Evolutionary conservation across 2,888 invertebrate genomes (phyloP), one percentile per base, ranked within the genome.

Genomic region (Amphipyra tragopoginis): DNA sequence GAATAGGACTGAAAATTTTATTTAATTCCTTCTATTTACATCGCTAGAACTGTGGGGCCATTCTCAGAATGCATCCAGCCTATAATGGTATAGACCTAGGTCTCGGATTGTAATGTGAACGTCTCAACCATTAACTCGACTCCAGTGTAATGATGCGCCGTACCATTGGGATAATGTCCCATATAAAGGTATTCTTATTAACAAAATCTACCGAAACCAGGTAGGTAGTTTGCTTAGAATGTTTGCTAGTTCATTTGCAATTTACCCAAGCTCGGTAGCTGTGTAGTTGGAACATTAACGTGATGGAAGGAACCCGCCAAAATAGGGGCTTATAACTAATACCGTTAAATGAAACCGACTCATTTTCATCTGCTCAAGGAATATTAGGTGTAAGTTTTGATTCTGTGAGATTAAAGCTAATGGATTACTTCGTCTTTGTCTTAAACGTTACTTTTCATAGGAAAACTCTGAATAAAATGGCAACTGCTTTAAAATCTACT

Each of bases 301-400:
- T 84, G 82, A 84, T 79, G 77, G 81, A 81, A 77, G 72, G 73
- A 64, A 72, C 67, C 67, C 69, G 44, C 60, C 67, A 56, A 72
- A 77, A 66, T 75, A 69, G 71, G 72, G 60, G 68, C 74, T 79
- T 79, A 75, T 75, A 68, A 75, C 82, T 85, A 86, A 86, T 87
- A 84, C 79, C 65, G 77, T 69, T 71, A 80, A 86, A 87, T 84
- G 82, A 85, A 83, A 85, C 83, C 81, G 75, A 74, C 83, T 81
- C 82, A 84, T 85, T 86, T 80, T 76, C 77, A 68, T 72, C 62
- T 61, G 45, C 65, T 67, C 56, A 38, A 52, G 14, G 63, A 68
- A 52, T 43, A 70, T 45, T 44, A 54, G 45, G 61, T 63, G 59
- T 55, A 29, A 36, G 56, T 64, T 71, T 67, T 52, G 66, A 58